phyloP scores from a whole-genome alignment of 2,797 vertebrate species.

The Crypturellus tataupa region DNA sequence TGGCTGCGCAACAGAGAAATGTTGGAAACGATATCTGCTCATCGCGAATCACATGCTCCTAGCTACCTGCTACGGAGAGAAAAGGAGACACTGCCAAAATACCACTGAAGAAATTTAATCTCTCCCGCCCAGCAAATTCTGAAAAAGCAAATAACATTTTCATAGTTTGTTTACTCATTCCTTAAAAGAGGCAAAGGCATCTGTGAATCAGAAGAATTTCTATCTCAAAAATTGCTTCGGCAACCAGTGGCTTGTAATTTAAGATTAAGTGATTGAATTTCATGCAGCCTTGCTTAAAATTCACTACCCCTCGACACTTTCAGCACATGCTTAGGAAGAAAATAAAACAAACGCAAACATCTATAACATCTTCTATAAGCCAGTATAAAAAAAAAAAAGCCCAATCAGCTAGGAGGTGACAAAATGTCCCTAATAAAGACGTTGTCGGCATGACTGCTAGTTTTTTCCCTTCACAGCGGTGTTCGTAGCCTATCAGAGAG shows the following conservation, averaged over 20 bases:
- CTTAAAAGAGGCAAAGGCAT: constrained; percentile 57
- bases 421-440: constrained; percentile 52
- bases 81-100: constrained; percentile 87
- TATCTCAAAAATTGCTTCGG: constrained; percentile 66
- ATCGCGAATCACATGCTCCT: constrained; percentile 58
- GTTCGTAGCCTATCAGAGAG: not conserved
- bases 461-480: not conserved
- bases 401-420: constrained; percentile 47
- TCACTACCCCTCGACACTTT: not conserved
- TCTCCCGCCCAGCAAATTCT: constrained; percentile 84
- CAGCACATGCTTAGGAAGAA: not conserved
- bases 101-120: constrained; percentile 85
- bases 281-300: constrained; percentile 63
- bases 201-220: constrained; percentile 59
- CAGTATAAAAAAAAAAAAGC: not conserved
- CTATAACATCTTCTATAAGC: not conserved
- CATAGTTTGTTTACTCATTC: constrained; percentile 61
- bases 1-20: constrained; percentile 62
- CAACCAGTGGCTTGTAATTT: constrained; percentile 68
- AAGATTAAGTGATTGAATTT: constrained; percentile 68
- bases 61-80: constrained; percentile 86
- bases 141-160: constrained; percentile 64
- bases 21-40: constrained; percentile 20
- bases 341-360: not conserved
- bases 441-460: not conserved